Evolutionary conservation across 2,797 vertebrate species (phyloP).

Genomic region (Gobionotothen gibberifrons): DNA sequence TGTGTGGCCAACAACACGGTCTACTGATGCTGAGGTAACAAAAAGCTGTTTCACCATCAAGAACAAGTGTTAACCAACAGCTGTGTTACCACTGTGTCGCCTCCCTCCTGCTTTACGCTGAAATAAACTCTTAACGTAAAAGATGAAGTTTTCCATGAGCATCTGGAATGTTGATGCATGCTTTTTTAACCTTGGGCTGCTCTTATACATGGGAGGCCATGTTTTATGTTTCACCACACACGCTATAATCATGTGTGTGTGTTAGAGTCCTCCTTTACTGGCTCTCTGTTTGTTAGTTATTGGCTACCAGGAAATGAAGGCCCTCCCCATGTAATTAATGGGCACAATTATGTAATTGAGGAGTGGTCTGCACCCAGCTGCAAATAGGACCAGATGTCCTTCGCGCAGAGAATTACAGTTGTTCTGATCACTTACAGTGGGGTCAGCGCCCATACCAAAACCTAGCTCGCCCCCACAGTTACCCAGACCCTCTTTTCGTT

Average conservation of each 20-base stretch:
- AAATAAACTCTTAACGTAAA: conserved; percentile 5
- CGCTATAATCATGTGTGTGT: conserved; percentile 64
- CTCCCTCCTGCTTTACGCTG: conserved; percentile 1
- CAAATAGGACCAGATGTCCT: conserved; percentile 77
- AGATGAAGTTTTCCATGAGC: neutral
- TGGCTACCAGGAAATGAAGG: conserved; percentile 73
- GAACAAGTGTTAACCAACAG: conserved; percentile 29
- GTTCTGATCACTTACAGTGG: conserved; percentile 67
- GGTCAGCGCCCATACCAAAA: conserved; percentile 72
- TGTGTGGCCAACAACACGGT: conserved; percentile 72
- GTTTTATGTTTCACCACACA: conserved; percentile 61
- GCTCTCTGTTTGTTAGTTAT: conserved; percentile 66
- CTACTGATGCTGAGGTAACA: conserved; percentile 38
- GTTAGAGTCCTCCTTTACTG: conserved; percentile 60
- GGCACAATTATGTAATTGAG: conserved; percentile 82
- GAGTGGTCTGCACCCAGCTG: conserved; percentile 72
- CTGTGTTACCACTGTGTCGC: conserved; percentile 34
- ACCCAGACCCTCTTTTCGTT: conserved; percentile 72
- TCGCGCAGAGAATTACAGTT: conserved; percentile 38
- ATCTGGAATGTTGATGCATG: neutral
- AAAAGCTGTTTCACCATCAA: conserved; percentile 44
- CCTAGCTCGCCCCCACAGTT: conserved; percentile 50
- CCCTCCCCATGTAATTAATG: conserved; percentile 80
- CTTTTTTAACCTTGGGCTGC: conserved; percentile 45
- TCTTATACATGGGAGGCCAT: conserved; percentile 44